Percentiles rank a stretch among this genome's conserved stretches.
These are phyloP conservation scores for Thripadectes ignobilis DNA, from an alignment of 2,797 vertebrate genomes.

Conservation along the genomic window DNA sequence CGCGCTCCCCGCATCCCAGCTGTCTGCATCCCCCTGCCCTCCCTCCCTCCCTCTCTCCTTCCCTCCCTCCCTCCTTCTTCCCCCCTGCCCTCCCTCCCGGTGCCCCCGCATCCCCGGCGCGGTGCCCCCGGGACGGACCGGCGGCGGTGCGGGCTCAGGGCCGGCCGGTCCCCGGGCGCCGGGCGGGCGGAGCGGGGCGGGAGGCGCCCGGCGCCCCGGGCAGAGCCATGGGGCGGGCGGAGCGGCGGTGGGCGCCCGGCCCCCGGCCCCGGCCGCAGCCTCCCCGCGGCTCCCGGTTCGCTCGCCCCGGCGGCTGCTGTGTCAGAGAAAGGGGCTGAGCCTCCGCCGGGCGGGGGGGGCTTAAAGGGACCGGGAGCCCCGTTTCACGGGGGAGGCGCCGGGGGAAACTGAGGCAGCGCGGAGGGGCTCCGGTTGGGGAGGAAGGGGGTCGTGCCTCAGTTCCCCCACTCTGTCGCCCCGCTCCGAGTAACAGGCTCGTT, in stretches of 20 bases:
- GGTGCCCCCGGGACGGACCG: background rate
- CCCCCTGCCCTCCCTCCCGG: background rate
- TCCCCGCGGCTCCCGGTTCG: slow-evolving; percentile 15
- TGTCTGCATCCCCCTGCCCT: no score
- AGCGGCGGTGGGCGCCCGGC: background rate
- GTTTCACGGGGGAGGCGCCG: background rate
- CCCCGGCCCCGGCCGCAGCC: slow-evolving; percentile 11
- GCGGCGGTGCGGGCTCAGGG: slow-evolving; percentile 5
- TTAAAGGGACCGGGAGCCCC: slow-evolving; percentile 70
- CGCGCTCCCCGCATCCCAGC: no score
- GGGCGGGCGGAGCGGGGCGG: slow-evolving; percentile 24
- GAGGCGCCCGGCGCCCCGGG: background rate
- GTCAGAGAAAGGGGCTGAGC: slow-evolving; percentile 62
- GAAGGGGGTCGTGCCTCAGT: background rate
- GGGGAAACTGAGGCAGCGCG: background rate
- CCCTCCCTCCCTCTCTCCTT: no score
- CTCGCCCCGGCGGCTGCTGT: slow-evolving; percentile 28
- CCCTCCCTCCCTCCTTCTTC: background rate
- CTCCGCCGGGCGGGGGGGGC: slow-evolving; percentile 58
- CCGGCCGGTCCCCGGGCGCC: background rate
- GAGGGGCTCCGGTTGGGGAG: fast-evolving
- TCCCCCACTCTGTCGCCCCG: background rate
- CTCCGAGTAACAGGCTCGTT: background rate
- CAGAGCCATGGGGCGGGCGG: background rate
- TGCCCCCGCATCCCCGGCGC: background rate